Conservation (phyloP, 2,113 vertebrate species). For the Recurvirostra avosetta region DNA sequence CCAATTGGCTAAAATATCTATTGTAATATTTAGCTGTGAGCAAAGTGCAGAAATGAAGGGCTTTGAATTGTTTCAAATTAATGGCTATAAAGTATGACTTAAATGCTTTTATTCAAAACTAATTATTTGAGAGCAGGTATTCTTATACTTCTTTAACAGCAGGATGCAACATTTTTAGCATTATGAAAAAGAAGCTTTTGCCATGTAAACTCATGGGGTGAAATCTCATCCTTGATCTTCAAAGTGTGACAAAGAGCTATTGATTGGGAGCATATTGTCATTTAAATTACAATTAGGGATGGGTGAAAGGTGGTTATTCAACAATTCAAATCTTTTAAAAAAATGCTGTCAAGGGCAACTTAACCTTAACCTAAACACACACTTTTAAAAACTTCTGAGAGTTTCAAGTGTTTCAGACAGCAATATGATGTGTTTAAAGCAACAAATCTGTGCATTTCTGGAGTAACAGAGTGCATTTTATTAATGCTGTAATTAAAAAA, state of each 20-base stretch:
- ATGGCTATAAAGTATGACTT: constrained; percentile 42
- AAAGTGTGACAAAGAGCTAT: constrained; percentile 91
- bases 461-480: not conserved
- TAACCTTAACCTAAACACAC: constrained; percentile 79
- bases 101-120: constrained; percentile 53
- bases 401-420: constrained; percentile 65
- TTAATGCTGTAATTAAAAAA: constrained; percentile 46
- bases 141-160: constrained; percentile 63
- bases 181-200: constrained; percentile 70
- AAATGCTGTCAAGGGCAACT: constrained; percentile 78
- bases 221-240: constrained; percentile 90
- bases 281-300: constrained; percentile 95
- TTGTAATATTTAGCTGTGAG: constrained; percentile 43
- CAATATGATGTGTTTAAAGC: constrained; percentile 65
- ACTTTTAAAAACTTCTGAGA: constrained; percentile 68
- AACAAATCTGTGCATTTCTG: constrained; percentile 18
- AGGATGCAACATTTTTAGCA: constrained; percentile 63
- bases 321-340: constrained; percentile 84
- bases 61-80: constrained; percentile 54
- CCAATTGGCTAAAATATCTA: constrained; percentile 50
- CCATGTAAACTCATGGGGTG: constrained; percentile 79
- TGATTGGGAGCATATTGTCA: constrained; percentile 94
- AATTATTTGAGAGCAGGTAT: constrained; percentile 61
- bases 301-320: constrained; percentile 88
- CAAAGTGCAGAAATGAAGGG: constrained; percentile 59